phyloP scores from a whole-genome alignment of 2,888 invertebrate species.

The Plebejus melissa region DNA sequence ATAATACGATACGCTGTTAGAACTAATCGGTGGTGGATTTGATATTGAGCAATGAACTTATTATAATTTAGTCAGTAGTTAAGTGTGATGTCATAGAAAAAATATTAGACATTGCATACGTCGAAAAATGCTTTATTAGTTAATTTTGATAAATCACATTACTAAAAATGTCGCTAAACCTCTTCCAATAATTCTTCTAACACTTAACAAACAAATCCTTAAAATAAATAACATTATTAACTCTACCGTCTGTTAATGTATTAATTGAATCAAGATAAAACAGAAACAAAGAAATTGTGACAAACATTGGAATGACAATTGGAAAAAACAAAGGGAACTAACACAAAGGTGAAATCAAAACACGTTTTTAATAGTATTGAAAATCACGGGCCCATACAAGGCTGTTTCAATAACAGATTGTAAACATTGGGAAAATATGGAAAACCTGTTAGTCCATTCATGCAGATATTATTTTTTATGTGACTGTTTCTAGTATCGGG shows the following conservation, averaged over 20 bases:
- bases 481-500: not conserved
- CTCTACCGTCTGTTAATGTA: not conserved
- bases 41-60: too few relatives aligned
- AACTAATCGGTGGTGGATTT: too few relatives aligned
- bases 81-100: too few relatives aligned
- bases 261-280: not conserved
- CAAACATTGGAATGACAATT: not conserved
- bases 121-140: too few relatives aligned
- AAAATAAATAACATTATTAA: not conserved
- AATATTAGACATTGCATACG: too few relatives aligned
- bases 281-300: not conserved
- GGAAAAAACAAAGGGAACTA: constrained; percentile 1
- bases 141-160: too few relatives aligned
- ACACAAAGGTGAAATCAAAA: constrained; percentile 7
- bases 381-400: constrained; percentile 12
- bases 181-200: too few relatives aligned
- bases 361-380: constrained; percentile 6
- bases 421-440: constrained; percentile 15
- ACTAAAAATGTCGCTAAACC: too few relatives aligned
- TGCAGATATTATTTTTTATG: constrained; percentile 13
- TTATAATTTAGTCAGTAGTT: too few relatives aligned
- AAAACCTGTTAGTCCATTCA: not conserved
- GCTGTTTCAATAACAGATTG: not conserved
- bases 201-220: too few relatives aligned
- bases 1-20: not conserved